These are phyloP conservation scores for Coelogynopora nodosa DNA, from an alignment of 2,888 invertebrate genomes.

Conservation along the genomic window DNA sequence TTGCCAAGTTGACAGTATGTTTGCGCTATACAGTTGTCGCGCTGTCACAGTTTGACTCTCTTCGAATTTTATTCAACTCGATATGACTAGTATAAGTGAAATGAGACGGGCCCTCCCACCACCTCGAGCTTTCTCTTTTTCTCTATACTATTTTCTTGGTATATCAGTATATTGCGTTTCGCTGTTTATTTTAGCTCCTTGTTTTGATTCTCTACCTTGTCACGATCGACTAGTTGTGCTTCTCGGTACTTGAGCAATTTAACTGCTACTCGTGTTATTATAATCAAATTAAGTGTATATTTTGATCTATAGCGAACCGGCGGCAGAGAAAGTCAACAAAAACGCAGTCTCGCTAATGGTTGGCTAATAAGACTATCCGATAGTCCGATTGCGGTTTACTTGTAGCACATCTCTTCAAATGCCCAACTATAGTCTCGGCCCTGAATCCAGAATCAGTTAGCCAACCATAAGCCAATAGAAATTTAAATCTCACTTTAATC, in stretches of 20 bases:
- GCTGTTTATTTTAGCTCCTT: background rate
- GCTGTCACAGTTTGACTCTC: slow-evolving; percentile 31
- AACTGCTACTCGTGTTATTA: too few species aligned
- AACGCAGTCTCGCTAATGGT: too few species aligned
- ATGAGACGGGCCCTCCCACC: slow-evolving; percentile 8
- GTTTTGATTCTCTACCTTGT: background rate
- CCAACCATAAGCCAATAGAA: too few species aligned
- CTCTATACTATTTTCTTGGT: background rate
- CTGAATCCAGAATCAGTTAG: too few species aligned
- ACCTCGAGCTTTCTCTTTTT: background rate
- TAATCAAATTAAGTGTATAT: too few species aligned
- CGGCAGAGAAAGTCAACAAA: too few species aligned
- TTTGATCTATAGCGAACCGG: too few species aligned
- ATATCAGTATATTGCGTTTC: background rate
- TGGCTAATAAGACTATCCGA: too few species aligned
- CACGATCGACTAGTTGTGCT: background rate
- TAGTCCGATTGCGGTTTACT: too few species aligned
- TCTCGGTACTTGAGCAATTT: background rate
- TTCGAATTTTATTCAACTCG: slow-evolving; percentile 29
- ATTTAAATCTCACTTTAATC: too few species aligned
- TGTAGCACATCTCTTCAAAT: too few species aligned
- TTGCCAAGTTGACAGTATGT: slow-evolving; percentile 31
- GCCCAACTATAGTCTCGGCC: too few species aligned
- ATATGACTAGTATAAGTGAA: background rate
- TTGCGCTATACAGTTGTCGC: slow-evolving; percentile 31